phyloP scores from a whole-genome alignment of 2,113 vertebrate genomes.

The Ammodytes marinus region DNA sequence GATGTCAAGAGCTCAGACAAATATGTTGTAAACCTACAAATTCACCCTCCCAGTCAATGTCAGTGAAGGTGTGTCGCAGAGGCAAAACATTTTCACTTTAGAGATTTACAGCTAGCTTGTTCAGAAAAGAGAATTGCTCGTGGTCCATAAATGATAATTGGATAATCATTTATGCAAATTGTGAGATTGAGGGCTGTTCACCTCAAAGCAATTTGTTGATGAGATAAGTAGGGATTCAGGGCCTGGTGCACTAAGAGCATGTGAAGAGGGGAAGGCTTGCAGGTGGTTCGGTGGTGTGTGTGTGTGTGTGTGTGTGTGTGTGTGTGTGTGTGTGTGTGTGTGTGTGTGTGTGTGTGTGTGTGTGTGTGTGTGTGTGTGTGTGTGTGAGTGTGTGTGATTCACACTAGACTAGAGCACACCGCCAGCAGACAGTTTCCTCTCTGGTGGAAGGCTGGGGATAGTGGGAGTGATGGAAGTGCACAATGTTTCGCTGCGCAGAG shows the following conservation, averaged over 20 bases:
- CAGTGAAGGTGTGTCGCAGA: slow-evolving; percentile 44
- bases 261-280: slow-evolving; percentile 32
- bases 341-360: no score
- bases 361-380: no score
- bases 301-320: no score
- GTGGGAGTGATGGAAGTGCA: slow-evolving; percentile 32
- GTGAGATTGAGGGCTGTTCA: slow-evolving; percentile 75
- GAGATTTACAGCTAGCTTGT: slow-evolving; percentile 51
- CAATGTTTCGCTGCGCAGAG: slow-evolving; percentile 21
- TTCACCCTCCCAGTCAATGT: slow-evolving; percentile 23
- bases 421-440: slow-evolving; percentile 32
- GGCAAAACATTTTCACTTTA: slow-evolving; percentile 51
- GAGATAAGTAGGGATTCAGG: slow-evolving; percentile 71
- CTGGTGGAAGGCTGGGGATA: slow-evolving; percentile 21
- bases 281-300: slow-evolving; percentile 10
- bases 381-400: slow-evolving; percentile 18
- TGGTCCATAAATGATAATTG: slow-evolving; percentile 76
- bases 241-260: slow-evolving; percentile 36
- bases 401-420: slow-evolving; percentile 6
- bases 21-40: slow-evolving; percentile 46
- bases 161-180: slow-evolving; percentile 79
- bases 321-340: no score
- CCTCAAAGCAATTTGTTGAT: slow-evolving; percentile 80
- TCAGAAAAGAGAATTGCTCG: slow-evolving; percentile 44
- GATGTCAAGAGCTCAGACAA: slow-evolving; percentile 53